phyloP scores from a whole-genome alignment of 2,888 invertebrate genomes.

The Lycaena phlaeas region DNA sequence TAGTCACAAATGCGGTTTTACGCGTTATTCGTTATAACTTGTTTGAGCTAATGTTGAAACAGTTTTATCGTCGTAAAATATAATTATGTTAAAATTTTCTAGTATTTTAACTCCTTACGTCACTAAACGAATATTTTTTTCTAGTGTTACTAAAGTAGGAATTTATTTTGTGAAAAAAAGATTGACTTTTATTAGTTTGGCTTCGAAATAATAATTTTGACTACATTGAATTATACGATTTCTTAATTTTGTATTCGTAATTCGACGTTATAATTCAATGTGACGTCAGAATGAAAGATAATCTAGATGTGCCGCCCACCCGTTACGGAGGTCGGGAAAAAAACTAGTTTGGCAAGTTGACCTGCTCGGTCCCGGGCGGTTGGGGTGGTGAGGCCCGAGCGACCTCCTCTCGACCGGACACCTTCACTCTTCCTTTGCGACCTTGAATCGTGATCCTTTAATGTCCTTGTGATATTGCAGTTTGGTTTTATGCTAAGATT shows the following conservation, averaged over 20 bases:
- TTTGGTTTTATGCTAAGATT: no score
- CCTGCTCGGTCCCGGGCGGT: slow-evolving; percentile 29
- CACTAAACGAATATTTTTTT: no score
- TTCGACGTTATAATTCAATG: slow-evolving; percentile 2
- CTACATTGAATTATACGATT: no score
- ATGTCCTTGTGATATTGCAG: slow-evolving; percentile 15
- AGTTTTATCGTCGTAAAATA: no score
- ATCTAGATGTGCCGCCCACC: slow-evolving; percentile 17
- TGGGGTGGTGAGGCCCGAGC: slow-evolving; percentile 43
- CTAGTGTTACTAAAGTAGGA: no score
- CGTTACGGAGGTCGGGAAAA: slow-evolving; percentile 31
- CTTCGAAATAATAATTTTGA: not conserved
- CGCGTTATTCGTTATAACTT: not conserved
- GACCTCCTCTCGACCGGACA: slow-evolving; percentile 59
- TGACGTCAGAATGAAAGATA: slow-evolving; percentile 12
- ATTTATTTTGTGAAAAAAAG: no score
- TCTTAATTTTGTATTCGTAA: no score
- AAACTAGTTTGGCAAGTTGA: slow-evolving; percentile 44
- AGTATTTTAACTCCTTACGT: no score
- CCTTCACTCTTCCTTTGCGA: slow-evolving; percentile 43
- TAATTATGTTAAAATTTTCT: no score
- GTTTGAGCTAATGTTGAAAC: no score
- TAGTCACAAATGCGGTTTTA: not conserved
- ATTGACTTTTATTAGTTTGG: no score
- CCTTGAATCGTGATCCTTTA: slow-evolving; percentile 46